A percentile compares a stretch with the other conserved stretches of the same genome.
Evolutionary conservation across 2,113 vertebrate genomes (phyloP).

Genomic region (Zosterops lateralis): DNA sequence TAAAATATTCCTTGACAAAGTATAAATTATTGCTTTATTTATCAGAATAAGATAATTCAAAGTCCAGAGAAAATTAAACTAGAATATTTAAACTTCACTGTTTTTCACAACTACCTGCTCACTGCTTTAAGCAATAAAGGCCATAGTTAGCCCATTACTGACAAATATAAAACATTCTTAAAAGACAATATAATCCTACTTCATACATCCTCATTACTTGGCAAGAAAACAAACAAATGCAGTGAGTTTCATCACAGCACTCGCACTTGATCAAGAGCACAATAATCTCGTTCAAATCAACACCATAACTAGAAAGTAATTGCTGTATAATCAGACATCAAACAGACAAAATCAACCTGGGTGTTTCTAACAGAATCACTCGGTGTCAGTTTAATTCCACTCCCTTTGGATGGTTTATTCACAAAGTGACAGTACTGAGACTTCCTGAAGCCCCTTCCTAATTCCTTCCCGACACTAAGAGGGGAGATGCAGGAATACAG

Average conservation of each 20-base stretch:
- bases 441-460: neutral
- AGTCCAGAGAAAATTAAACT: neutral
- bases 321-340: conserved; percentile 51
- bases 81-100: neutral
- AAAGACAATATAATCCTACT: conserved; percentile 29
- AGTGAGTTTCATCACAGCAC: conserved; percentile 12
- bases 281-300: conserved; percentile 50
- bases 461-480: neutral
- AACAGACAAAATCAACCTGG: conserved; percentile 40
- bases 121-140: neutral
- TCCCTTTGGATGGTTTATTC: neutral
- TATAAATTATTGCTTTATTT: neutral
- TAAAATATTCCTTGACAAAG: neutral
- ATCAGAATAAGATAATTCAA: neutral
- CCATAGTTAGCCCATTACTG: neutral
- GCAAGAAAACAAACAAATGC: conserved; percentile 50
- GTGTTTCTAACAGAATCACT: conserved; percentile 19
- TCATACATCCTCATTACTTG: conserved; percentile 8
- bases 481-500: neutral
- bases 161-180: neutral
- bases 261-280: conserved; percentile 36
- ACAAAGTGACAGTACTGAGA: neutral
- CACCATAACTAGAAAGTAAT: conserved; percentile 37
- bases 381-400: neutral
- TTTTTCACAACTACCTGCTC: neutral